Conservation (phyloP, 2,797 vertebrate genomes). For the Amphiprion clarkii region DNA sequence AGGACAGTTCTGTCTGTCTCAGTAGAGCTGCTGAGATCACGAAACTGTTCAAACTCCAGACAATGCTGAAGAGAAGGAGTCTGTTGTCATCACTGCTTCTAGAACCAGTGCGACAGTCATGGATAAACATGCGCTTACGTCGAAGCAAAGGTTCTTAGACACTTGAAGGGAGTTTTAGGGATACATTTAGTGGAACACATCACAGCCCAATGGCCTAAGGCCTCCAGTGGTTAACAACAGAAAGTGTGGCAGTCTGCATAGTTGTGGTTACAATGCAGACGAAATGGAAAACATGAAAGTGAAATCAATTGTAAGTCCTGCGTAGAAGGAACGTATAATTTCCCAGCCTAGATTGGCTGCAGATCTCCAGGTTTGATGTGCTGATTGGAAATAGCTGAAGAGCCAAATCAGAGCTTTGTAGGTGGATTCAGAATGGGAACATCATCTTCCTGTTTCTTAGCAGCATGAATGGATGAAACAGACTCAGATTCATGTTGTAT, state of each 20-base stretch:
- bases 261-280: not conserved
- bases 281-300: not conserved
- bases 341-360: constrained; percentile 2
- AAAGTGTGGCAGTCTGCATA: not conserved
- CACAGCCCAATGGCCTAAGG: not conserved
- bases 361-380: not conserved
- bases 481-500: not conserved
- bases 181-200: not conserved
- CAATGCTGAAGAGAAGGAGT: not conserved
- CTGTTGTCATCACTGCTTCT: not conserved
- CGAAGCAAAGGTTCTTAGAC: not conserved
- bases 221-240: not conserved
- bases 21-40: not conserved
- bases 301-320: too few species aligned
- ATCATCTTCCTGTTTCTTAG: not conserved
- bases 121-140: not conserved
- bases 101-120: not conserved
- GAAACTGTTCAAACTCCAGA: not conserved
- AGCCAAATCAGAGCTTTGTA: constrained; percentile 5
- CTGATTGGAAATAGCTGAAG: not conserved
- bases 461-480: not conserved
- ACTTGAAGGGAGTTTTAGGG: not conserved
- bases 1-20: constrained; percentile 11
- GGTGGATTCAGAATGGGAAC: not conserved
- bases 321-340: not conserved